Conservation (phyloP, 2,797 vertebrate species). For the Melanogrammus aeglefinus region DNA sequence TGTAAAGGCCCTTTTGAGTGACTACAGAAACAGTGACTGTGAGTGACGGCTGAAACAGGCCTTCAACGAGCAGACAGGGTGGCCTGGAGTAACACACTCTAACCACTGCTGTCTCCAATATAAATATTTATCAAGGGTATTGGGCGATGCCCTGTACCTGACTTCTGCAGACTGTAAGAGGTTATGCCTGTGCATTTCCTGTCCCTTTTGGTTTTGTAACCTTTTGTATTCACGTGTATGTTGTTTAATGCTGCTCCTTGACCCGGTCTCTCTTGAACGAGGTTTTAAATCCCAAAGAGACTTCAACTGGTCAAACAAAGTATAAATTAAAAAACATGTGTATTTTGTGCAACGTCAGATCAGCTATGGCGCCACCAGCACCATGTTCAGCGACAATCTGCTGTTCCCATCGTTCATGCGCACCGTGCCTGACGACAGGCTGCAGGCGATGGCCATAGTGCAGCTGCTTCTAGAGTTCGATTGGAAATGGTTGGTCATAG, state of each 20-base stretch:
- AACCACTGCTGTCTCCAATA: neutral
- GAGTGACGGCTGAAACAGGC: too few species aligned
- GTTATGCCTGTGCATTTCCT: neutral
- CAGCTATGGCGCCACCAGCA: constrained; percentile 82
- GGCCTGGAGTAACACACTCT: neutral
- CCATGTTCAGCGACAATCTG: constrained; percentile 75
- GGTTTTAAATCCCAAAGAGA: neutral
- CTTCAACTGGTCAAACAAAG: neutral
- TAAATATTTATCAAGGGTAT: neutral
- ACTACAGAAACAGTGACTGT: neutral
- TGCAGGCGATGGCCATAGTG: constrained; percentile 71
- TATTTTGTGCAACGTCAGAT: constrained; percentile 68
- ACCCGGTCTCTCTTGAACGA: too few species aligned
- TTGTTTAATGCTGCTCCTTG: neutral
- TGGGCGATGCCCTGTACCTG: neutral
- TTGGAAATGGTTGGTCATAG: constrained; percentile 88
- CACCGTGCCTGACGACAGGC: constrained; percentile 80
- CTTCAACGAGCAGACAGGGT: neutral
- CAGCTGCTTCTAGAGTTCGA: constrained; percentile 69
- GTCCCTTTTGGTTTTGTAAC: neutral
- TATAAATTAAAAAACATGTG: neutral
- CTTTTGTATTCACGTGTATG: neutral
- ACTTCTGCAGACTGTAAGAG: neutral
- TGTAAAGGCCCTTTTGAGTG: neutral
- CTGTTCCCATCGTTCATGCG: constrained; percentile 86